Base-by-base conservation (phyloP, 1,140 invertebrate genomes). In the Drosophila sp. region DNA sequence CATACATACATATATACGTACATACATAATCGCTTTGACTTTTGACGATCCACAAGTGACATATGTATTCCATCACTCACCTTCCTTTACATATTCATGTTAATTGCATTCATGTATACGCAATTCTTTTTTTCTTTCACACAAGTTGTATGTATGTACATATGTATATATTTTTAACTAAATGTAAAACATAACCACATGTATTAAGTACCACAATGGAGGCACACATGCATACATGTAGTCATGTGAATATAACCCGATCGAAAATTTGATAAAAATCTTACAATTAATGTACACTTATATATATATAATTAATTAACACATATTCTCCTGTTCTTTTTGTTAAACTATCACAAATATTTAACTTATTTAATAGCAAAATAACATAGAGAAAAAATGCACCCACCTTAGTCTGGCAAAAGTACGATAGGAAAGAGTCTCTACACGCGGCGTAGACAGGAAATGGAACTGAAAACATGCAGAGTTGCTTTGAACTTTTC, bases 341-440 rank as follows among this genome's bases (percentile, higher is more conserved):
- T 11, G 11, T 2, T 21, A 29, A 29, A 18, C 29, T 27, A 18
- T 34, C 34, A 51, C 63, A 48, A 56, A 9, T 21, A 53, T 16
- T 32, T 40, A 54, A 41, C 1, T 14, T 34, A 53, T 7, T 11
- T 14, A 41, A 40, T 9, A 54, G 21, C 11, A 46, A 61, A 25
- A 57, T 48, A 46, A 11, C 2, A 8, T 56, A 3, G 6, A 7
- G 8, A 56, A 66, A 66, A 36, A 56, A 16, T 56, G 14, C 2
- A 73, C 71, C 50, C 45, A 73, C 71, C 71, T 73, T 69, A 62
- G 50, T 73, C 65, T 45, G 57, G 50, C 64, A 62, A 53, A 56
- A 53, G 64, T 62, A 62, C 71, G 54, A 73, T 67, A 62, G 57
- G 50, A 73, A 73, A 73, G 71, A 69, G 45, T 7, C 8, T 38